These are phyloP conservation scores for Misgurnus anguillicaudatus DNA, from an alignment of 2,113 vertebrate species.

Conservation along the genomic window DNA sequence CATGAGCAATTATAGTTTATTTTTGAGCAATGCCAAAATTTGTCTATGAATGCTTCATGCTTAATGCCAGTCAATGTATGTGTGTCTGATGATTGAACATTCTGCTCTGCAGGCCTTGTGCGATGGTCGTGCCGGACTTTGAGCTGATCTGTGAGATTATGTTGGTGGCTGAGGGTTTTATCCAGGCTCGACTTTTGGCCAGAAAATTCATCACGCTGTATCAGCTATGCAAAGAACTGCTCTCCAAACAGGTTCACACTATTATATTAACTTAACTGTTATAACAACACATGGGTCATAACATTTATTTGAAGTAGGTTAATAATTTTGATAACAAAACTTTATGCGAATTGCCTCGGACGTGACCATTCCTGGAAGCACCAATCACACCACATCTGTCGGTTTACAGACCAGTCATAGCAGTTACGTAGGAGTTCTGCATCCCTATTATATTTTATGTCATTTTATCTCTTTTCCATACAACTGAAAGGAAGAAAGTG, in stretches of 20 bases:
- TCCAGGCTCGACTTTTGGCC: slow-evolving; percentile 83
- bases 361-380: too few relatives aligned
- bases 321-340: too few relatives aligned
- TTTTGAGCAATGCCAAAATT: not conserved
- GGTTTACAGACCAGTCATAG: too few relatives aligned
- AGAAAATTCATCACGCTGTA: slow-evolving; percentile 96
- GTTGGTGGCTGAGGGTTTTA: slow-evolving; percentile 95
- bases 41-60: not conserved
- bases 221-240: slow-evolving; percentile 89
- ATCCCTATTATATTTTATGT: too few relatives aligned
- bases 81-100: not conserved
- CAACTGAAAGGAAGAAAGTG: too few relatives aligned
- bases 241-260: slow-evolving; percentile 90
- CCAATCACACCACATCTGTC: too few relatives aligned
- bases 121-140: slow-evolving; percentile 97
- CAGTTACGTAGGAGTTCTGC: too few relatives aligned
- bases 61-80: not conserved
- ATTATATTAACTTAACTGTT: not conserved
- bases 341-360: too few relatives aligned
- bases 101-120: slow-evolving; percentile 83
- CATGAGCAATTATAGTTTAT: not conserved
- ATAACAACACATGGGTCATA: too few relatives aligned
- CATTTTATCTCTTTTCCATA: too few relatives aligned
- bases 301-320: too few relatives aligned
- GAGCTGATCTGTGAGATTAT: slow-evolving; percentile 98